A percentile compares a stretch with the other conserved stretches of the same genome.
phyloP scores from a whole-genome alignment of 2,888 invertebrate genomes.

The Diplolepis rosae region DNA sequence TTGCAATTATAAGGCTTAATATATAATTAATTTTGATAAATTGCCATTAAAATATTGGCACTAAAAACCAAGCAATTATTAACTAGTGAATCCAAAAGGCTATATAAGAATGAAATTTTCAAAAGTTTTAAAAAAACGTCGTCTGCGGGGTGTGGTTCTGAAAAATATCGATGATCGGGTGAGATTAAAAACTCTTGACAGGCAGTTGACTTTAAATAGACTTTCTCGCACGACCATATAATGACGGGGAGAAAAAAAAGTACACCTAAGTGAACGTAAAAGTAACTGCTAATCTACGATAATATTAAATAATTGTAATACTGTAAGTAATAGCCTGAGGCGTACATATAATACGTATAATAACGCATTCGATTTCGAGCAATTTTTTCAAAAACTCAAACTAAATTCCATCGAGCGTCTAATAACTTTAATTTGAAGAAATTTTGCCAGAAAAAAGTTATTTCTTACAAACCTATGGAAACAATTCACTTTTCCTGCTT shows the following conservation, averaged over 20 bases:
- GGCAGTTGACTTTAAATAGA: constrained; percentile 25
- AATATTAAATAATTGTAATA: constrained; percentile 27
- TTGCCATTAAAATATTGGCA: too few species aligned
- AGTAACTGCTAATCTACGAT: constrained; percentile 30
- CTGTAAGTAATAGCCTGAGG: constrained; percentile 30
- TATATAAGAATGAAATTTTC: background rate
- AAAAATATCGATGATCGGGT: constrained; percentile 25
- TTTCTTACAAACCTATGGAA: background rate
- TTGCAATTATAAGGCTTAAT: too few species aligned
- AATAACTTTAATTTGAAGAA: background rate
- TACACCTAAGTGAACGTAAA: constrained; percentile 32
- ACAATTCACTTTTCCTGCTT: background rate
- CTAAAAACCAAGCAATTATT: too few species aligned
- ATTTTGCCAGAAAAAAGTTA: background rate
- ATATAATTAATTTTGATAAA: too few species aligned
- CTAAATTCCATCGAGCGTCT: background rate
- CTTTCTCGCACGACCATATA: constrained; percentile 34
- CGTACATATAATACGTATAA: constrained; percentile 26
- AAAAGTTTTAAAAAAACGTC: background rate
- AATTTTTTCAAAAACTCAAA: constrained; percentile 13
- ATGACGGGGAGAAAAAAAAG: constrained; percentile 31
- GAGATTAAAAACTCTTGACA: constrained; percentile 32
- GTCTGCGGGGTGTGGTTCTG: constrained; percentile 26
- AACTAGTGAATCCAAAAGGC: background rate
- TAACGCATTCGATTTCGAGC: constrained; percentile 25